Base-by-base conservation (phyloP, 1,140 invertebrate species). In the Drosophila auraria region DNA sequence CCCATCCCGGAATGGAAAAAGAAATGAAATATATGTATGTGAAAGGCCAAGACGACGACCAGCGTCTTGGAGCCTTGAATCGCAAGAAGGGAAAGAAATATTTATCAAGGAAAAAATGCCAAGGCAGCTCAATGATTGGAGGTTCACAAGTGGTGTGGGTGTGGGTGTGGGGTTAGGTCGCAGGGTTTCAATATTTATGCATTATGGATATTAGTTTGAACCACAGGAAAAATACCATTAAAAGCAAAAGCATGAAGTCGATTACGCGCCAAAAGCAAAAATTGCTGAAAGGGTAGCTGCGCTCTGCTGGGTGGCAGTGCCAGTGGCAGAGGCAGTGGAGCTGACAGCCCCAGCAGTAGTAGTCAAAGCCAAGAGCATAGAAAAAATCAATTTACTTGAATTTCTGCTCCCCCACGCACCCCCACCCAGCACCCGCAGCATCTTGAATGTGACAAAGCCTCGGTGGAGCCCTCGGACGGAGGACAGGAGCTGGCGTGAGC, bases 121-220 rank as follows among this genome's bases (percentile, higher is more conserved):
- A 81, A 66, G 84, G 74, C 83, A 89, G 84, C 81, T 78, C 68
- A 73, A 73, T 73, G 70, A 73, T 73, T 74, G 71, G 69, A 73
- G 69, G 44, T 53, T 59, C 70, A 40, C 40, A 54, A 69, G 51
- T 45, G 59, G 50, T 30, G 30, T 20, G 47, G 40, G 45, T 17
- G 25, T n/a, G 38, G 5, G 33, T 17, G 57, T 30, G 59, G 80
- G 83, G 86, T 76, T 64, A 76, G 74, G 77, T 80, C 80, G 84
- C 51, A 68, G 77, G 83, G 81, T 74, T 87, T 78, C 79, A 89
- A 90, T 89, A 89, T 89, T 89, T 89, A 89, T 89, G 86, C 86
- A 89, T 90, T 89, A 89, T 89, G 86, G 86, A 89, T 89, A 89
- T 89, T 89, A 89, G 86, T 89, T 89, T 89, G 86, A 90, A 89